Percentiles rank a stretch among this genome's conserved stretches.
Conservation (phyloP, 2,888 invertebrate species). For the Pecten maximus region DNA sequence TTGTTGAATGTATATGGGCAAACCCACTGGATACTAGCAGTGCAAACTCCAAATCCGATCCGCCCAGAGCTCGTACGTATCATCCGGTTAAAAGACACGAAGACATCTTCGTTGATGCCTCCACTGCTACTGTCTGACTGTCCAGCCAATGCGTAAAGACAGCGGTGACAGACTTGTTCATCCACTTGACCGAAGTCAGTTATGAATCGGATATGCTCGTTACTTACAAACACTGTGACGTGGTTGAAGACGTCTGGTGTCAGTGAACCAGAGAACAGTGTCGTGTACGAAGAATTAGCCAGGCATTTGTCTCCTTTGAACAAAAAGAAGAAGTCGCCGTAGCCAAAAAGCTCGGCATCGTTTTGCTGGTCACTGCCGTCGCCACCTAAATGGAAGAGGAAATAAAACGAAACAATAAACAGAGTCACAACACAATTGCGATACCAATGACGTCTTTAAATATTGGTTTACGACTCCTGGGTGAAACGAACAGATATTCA, state of each 20-base stretch:
- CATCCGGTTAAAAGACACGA: not conserved
- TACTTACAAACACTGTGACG: not conserved
- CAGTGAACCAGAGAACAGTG: not conserved
- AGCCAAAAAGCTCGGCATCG: not conserved
- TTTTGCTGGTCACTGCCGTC: not conserved
- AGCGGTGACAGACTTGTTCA: not conserved
- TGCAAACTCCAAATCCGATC: no score
- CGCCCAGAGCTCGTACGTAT: not conserved
- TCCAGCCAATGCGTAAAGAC: not conserved
- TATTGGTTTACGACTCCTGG: not conserved
- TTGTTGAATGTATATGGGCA: no score
- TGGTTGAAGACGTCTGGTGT: not conserved
- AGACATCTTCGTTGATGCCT: not conserved
- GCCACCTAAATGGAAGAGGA: not conserved
- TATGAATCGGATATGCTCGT: not conserved
- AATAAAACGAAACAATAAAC: not conserved
- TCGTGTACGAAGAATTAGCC: not conserved
- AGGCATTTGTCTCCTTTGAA: constrained; percentile 13
- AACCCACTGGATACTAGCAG: no score
- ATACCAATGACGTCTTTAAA: no score
- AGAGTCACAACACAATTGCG: not conserved
- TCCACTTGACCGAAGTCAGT: not conserved
- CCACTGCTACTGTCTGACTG: not conserved
- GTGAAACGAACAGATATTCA: not conserved
- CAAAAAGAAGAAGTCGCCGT: not conserved